A percentile compares a stretch with the other conserved stretches of the same genome.
These are phyloP conservation scores for Boloria euphrosyne DNA, from an alignment of 2,888 invertebrate genomes.

Conservation along the genomic window DNA sequence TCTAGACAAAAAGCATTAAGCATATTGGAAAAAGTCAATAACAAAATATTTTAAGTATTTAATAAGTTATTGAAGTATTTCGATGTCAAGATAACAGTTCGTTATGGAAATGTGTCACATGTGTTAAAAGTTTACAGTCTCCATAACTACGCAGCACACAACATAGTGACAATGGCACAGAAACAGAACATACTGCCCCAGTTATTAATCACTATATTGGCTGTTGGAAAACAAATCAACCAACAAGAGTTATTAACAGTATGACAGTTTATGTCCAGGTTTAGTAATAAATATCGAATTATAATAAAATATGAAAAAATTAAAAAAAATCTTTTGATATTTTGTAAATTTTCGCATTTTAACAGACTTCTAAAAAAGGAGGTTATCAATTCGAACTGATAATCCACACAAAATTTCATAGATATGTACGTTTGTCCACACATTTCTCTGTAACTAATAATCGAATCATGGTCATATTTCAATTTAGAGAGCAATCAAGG, in stretches of 20 bases:
- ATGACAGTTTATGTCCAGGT: neutral
- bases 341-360: too few species aligned
- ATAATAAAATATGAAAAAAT: too few species aligned
- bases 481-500: too few species aligned
- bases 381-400: too few species aligned
- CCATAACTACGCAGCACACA: slow-evolving; percentile 52
- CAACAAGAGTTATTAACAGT: slow-evolving; percentile 1
- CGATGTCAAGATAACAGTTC: slow-evolving; percentile 27
- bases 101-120: slow-evolving; percentile 22
- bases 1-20: neutral
- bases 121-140: slow-evolving; percentile 30
- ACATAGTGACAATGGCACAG: slow-evolving; percentile 54
- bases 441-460: too few species aligned
- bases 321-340: too few species aligned
- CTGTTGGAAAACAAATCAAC: slow-evolving; percentile 19
- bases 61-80: slow-evolving; percentile 19
- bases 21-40: neutral
- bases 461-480: too few species aligned
- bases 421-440: too few species aligned
- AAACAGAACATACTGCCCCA: slow-evolving; percentile 38
- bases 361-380: too few species aligned
- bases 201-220: slow-evolving; percentile 34
- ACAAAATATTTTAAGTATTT: slow-evolving; percentile 19
- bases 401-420: too few species aligned
- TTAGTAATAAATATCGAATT: too few species aligned